Evolutionary conservation across 1,140 invertebrate genomes (phyloP).

Genomic region (Paraescarpia echinospica): DNA sequence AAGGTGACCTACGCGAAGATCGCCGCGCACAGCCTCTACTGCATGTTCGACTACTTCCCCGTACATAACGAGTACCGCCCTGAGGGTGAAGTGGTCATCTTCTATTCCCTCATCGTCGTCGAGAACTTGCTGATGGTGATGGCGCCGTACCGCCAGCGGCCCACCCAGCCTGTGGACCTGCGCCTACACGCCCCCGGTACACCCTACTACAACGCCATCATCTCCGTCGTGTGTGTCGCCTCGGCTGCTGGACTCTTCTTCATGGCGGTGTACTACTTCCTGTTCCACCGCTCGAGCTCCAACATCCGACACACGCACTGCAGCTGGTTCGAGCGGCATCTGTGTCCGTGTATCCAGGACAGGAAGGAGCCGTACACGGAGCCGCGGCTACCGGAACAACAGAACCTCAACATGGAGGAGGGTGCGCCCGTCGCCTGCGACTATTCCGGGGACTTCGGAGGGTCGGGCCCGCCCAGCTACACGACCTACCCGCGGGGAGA

Average conservation of each 20-base stretch:
- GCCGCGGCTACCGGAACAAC: neutral
- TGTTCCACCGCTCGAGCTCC: neutral
- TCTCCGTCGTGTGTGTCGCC: neutral
- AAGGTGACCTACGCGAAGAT: slow-evolving; percentile 10
- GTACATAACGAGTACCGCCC: slow-evolving; percentile 22
- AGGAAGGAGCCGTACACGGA: neutral
- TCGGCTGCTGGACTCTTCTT: neutral
- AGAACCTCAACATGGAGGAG: neutral
- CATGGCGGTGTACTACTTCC: slow-evolving; percentile 20
- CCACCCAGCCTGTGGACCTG: neutral
- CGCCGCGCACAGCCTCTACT: slow-evolving; percentile 17
- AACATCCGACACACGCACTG: slow-evolving; percentile 9
- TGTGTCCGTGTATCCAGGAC: neutral
- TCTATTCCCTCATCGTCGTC: slow-evolving; percentile 11
- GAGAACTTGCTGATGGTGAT: slow-evolving; percentile 22
- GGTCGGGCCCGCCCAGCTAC: neutral
- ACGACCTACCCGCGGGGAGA: neutral
- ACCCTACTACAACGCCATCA: neutral
- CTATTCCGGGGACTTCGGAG: neutral
- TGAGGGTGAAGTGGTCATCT: slow-evolving; percentile 21
- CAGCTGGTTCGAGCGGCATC: neutral
- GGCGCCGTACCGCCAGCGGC: neutral
- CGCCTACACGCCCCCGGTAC: neutral
- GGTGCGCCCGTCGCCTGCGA: neutral
- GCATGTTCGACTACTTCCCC: slow-evolving; percentile 12